Percentiles rank a stretch among this genome's conserved stretches.
phyloP scores from a whole-genome alignment of 1,140 invertebrate species.

The Ptiloglossa arizonensis region DNA sequence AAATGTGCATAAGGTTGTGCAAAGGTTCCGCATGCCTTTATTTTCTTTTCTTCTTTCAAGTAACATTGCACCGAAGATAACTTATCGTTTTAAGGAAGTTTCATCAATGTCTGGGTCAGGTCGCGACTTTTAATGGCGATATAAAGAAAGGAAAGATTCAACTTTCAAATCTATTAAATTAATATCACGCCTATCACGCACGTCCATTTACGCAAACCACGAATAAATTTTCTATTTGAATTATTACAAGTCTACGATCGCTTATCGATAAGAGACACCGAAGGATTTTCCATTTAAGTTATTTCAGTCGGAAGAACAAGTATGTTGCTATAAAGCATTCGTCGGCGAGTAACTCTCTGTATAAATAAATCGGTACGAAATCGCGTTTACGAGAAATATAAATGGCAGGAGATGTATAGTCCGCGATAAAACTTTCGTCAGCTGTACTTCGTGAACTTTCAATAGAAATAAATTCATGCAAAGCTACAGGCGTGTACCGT shows the following conservation, averaged over 20 bases:
- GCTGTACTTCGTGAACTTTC: background rate
- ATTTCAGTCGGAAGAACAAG: background rate
- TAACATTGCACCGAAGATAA: too few relatives aligned
- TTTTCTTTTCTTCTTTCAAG: too few relatives aligned
- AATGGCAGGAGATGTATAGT: background rate
- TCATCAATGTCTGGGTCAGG: too few relatives aligned
- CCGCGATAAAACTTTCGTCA: background rate
- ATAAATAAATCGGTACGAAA: background rate
- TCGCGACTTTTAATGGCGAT: too few relatives aligned
- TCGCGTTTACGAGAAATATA: background rate
- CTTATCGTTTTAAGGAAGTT: background rate
- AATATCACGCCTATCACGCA: background rate
- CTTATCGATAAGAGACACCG: background rate
- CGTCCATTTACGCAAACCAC: background rate
- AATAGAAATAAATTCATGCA: slow-evolving; percentile 5
- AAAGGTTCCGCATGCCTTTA: too few relatives aligned
- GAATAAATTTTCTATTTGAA: background rate
- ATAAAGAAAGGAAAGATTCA: background rate
- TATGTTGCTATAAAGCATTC: background rate
- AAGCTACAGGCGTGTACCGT: slow-evolving; percentile 5
- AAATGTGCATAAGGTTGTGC: too few relatives aligned
- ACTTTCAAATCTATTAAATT: background rate
- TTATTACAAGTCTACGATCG: background rate
- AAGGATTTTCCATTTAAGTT: background rate
- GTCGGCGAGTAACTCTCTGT: background rate